Evolutionary conservation across 2,797 vertebrate genomes (phyloP).

Genomic region (Danio albolineatus): DNA sequence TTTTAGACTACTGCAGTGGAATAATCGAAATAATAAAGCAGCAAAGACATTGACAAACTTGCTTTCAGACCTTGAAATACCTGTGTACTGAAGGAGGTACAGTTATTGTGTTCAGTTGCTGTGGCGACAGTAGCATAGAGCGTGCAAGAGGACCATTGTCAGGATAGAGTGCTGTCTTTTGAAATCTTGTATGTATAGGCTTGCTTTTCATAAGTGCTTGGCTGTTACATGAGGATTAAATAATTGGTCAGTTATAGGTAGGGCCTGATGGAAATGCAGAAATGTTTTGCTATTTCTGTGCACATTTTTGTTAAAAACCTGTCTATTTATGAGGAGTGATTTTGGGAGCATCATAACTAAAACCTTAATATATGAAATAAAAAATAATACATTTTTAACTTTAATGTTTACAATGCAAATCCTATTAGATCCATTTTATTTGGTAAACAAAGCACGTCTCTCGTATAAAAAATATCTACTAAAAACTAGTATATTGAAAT

Average conservation of each 20-base stretch:
- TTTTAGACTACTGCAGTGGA: conserved; percentile 41
- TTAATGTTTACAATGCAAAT: no score
- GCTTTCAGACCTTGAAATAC: conserved; percentile 42
- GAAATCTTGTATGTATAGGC: not conserved
- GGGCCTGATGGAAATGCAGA: no score
- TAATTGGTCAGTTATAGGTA: not conserved
- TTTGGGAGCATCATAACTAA: no score
- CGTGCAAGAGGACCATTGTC: not conserved
- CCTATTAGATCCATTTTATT: no score
- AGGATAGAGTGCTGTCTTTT: not conserved
- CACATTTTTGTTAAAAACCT: no score
- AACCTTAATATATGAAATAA: no score
- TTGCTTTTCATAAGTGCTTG: not conserved
- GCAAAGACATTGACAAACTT: conserved; percentile 40
- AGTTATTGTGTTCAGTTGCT: conserved; percentile 47
- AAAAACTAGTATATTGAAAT: no score
- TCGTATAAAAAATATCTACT: no score
- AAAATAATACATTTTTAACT: no score
- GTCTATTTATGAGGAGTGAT: no score
- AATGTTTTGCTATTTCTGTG: no score
- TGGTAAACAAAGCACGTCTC: no score
- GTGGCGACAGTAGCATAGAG: conserved; percentile 52
- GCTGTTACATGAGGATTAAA: not conserved
- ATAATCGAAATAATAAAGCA: conserved; percentile 48
- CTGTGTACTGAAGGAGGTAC: conserved; percentile 9